Base-by-base conservation (phyloP, 2,888 invertebrate species). In the Brachypalpus laphriformis region DNA sequence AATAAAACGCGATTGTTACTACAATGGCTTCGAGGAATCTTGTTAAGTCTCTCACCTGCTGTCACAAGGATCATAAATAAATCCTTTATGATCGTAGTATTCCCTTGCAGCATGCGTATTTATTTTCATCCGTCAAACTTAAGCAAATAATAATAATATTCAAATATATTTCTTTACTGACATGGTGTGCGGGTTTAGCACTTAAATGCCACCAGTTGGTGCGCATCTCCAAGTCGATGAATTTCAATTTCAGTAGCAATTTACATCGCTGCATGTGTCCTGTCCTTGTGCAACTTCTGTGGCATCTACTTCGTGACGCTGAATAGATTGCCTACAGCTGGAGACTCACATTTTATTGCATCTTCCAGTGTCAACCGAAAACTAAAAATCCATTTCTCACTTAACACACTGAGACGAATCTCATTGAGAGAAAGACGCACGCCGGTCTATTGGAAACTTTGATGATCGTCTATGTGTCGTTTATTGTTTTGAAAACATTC, bases 231-330 rank as follows among this genome's bases (percentile, higher is more conserved):
- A n/a, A n/a, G n/a, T n/a, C n/a, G n/a, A 76, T 66, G 66, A 68
- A 59, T 59, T 76, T 51, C 66, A 68, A 76, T 76, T 57, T 59
- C 76, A 76, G 76, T 76, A 76, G 76, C 76, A 68, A 76, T 76
- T 76, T 76, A 49, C 59, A 76, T 76, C 76, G 59, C 76, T 68
- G 66, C 76, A 51, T 68, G 66, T 57, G 76, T 76, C 76, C 68
- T 57, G 11, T 40, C 25, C 1, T 8, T 16, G 0, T 20, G 40
- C 49, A 61, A 61, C 25, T 63, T 51, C 61, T 42, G 42, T 54
- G 20, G 63, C 6, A 18, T 63, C 18, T 40, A 37, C n/a, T 54
- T 70, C 54, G 22, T 70, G 77, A 61, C 54, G 61, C 34, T 51
- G 68, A 70, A 77, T 54, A 47, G 31, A 63, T 61, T 70, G 42